These are phyloP conservation scores for Daboia siamensis DNA, from an alignment of 2,113 vertebrate genomes.

Conservation along the genomic window DNA sequence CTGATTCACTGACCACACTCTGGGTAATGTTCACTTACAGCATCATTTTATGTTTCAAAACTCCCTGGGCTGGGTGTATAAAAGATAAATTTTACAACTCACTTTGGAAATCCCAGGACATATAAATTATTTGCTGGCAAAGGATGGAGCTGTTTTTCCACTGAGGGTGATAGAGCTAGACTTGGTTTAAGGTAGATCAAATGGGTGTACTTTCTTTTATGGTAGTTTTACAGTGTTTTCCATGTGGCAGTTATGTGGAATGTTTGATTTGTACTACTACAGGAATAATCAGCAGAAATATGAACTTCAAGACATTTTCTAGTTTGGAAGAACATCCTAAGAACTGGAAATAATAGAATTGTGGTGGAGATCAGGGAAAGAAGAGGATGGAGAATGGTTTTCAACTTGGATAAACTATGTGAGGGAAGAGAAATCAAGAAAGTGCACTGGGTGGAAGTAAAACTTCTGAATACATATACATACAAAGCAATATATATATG, in stretches of 20 bases:
- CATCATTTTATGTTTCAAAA: constrained; percentile 30
- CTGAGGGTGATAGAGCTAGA: constrained; percentile 2
- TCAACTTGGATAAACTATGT: neutral
- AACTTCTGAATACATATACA: neutral
- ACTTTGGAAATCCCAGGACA: constrained; percentile 48
- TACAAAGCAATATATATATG: no score
- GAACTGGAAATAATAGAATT: neutral
- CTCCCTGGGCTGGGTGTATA: constrained; percentile 48
- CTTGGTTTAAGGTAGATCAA: neutral
- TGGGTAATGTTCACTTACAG: constrained; percentile 66
- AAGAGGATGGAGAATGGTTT: neutral
- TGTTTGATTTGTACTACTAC: rapidly evolving
- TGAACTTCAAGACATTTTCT: neutral
- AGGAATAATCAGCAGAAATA: neutral
- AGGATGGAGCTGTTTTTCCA: constrained; percentile 16
- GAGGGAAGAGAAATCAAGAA: neutral
- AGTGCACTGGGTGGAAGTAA: neutral
- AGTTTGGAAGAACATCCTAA: neutral
- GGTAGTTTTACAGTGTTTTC: neutral
- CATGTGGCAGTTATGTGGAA: neutral
- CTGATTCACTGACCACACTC: constrained; percentile 75
- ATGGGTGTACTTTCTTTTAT: neutral
- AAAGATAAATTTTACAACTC: constrained; percentile 52
- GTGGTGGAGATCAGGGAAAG: neutral
- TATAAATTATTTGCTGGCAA: constrained; percentile 26